These are phyloP conservation scores for Vulpes ferrilata DNA, from an alignment of 2,113 vertebrate genomes.

Conservation along the genomic window DNA sequence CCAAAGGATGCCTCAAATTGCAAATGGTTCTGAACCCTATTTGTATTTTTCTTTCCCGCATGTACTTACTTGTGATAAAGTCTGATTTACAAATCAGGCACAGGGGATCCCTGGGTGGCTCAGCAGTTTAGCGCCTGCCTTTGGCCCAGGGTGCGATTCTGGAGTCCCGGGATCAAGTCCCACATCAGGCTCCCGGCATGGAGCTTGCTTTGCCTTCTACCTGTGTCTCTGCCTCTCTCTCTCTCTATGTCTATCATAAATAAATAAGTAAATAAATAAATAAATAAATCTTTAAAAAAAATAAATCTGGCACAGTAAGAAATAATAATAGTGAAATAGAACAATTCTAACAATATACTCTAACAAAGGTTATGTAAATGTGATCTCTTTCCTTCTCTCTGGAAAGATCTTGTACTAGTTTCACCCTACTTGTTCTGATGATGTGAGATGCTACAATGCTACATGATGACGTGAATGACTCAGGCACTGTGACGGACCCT, in stretches of 20 bases:
- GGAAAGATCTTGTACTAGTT: not conserved
- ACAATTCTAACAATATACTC: not conserved
- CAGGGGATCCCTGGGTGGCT: too few relatives aligned
- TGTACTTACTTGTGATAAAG: not conserved
- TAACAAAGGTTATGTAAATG: not conserved
- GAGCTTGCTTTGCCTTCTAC: too few relatives aligned
- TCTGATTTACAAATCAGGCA: not conserved
- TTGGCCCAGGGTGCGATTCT: too few relatives aligned
- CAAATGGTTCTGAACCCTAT: not conserved
- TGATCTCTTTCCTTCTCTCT: not conserved
- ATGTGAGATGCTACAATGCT: not conserved
- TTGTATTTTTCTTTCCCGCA: not conserved
- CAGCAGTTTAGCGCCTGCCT: too few relatives aligned
- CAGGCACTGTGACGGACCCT: not conserved
- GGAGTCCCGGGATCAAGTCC: too few relatives aligned
- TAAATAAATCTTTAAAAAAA: too few relatives aligned
- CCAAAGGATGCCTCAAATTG: not conserved
- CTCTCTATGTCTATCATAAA: too few relatives aligned
- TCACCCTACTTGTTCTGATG: not conserved
- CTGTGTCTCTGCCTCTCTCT: too few relatives aligned
- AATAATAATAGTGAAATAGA: not conserved
- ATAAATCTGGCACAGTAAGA: not conserved
- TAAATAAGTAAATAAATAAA: too few relatives aligned
- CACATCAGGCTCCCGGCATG: too few relatives aligned
- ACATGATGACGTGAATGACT: not conserved